phyloP scores from a whole-genome alignment of 37 sponge, comb jelly and placozoan genomes.

The Lycopodina hypogea region DNA sequence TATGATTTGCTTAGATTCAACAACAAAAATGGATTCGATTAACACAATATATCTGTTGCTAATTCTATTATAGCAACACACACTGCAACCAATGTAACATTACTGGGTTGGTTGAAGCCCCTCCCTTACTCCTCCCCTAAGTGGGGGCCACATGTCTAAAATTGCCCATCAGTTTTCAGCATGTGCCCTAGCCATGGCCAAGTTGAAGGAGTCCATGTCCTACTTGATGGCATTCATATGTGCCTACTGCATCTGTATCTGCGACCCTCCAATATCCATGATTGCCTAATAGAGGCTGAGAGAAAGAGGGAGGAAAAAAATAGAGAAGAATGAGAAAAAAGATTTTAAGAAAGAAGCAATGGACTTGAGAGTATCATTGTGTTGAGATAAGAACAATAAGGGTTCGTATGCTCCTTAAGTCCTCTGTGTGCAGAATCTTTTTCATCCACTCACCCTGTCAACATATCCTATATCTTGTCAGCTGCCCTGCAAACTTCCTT shows the following conservation, averaged over 20 bases:
- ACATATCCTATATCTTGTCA: constrained; percentile 45
- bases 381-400: background rate
- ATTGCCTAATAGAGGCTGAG: constrained; percentile 73
- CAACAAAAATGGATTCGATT: no score
- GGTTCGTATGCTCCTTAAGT: background rate
- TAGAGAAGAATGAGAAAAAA: background rate
- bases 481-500: constrained; percentile 42
- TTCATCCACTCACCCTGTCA: constrained; percentile 57
- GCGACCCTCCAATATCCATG: constrained; percentile 67
- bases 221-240: constrained; percentile 64
- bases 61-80: no score
- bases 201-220: constrained; percentile 70
- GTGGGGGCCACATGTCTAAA: background rate
- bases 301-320: background rate
- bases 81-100: no score
- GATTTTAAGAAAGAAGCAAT: background rate
- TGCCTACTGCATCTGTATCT: constrained; percentile 73
- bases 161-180: constrained; percentile 85
- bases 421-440: background rate
- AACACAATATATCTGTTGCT: no score
- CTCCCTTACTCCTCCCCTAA: no score
- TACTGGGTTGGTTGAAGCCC: no score
- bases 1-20: no score
- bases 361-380: background rate
- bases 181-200: constrained; percentile 79